phyloP scores from a whole-genome alignment of 2,797 vertebrate genomes.

The Catharus ustulatus region DNA sequence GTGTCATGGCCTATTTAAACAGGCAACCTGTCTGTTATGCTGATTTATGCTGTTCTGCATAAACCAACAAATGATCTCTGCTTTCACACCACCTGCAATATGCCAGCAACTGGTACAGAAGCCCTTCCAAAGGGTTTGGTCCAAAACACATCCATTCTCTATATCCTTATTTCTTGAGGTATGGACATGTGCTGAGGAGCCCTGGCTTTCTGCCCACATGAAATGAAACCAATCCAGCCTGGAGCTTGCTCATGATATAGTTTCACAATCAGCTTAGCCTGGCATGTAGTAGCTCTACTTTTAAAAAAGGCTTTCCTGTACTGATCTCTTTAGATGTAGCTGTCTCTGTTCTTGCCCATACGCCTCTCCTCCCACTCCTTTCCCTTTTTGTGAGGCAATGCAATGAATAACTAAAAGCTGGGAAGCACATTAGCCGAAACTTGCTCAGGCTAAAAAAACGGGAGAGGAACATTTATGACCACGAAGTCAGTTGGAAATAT shows the following conservation, averaged over 20 bases:
- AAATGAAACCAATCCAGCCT: not conserved
- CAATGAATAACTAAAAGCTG: not conserved
- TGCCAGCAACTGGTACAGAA: not conserved
- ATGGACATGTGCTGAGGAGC: not conserved
- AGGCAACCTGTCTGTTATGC: constrained; percentile 3
- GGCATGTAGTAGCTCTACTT: not conserved
- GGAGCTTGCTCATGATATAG: not conserved
- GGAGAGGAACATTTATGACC: not conserved
- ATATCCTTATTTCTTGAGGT: not conserved
- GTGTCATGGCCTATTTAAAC: constrained; percentile 46
- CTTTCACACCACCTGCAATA: not conserved
- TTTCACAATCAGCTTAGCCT: not conserved
- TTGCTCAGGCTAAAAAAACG: not conserved
- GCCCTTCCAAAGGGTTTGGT: not conserved
- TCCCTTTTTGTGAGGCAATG: not conserved
- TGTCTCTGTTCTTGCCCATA: not conserved
- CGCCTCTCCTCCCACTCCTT: not conserved
- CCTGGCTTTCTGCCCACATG: not conserved
- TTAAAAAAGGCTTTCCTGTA: not conserved
- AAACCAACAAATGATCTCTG: constrained; percentile 10
- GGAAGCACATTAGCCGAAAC: not conserved
- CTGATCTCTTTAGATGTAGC: not conserved
- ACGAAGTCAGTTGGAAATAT: not conserved
- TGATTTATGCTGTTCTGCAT: constrained; percentile 29
- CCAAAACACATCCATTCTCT: not conserved